Percentiles rank a stretch among this genome's conserved stretches.
These are phyloP conservation scores for Acanthaster planci DNA, from an alignment of 35 echinoderm and acorn worm species.

Conservation along the genomic window DNA sequence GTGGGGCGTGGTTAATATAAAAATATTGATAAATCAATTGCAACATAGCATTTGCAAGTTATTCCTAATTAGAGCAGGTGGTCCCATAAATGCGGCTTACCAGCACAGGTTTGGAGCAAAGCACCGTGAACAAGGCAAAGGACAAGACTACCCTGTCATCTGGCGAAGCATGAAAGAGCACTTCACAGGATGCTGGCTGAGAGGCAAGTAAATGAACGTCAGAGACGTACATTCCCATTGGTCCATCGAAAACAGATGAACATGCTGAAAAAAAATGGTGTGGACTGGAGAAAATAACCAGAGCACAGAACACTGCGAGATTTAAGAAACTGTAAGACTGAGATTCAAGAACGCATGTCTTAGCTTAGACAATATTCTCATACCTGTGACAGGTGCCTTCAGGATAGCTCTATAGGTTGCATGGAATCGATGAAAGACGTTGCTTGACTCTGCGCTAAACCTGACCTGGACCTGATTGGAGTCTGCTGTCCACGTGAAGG, in stretches of 20 bases:
- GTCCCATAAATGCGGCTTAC: not conserved
- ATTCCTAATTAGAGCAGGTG: no score
- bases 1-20: no score
- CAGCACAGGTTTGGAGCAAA: not conserved
- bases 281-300: no score
- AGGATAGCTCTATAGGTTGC: not conserved
- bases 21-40: no score
- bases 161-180: not conserved
- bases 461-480: not conserved
- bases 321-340: no score
- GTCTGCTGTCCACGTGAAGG: constrained; percentile 21
- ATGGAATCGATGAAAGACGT: constrained; percentile 9
- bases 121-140: not conserved
- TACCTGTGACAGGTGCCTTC: not conserved
- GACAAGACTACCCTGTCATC: not conserved
- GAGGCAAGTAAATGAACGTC: not conserved
- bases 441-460: not conserved
- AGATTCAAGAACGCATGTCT: no score
- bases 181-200: not conserved
- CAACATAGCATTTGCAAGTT: no score
- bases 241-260: not conserved
- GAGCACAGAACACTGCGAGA: no score
- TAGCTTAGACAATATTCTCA: no score
- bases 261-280: not conserved
- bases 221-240: not conserved